Percentiles rank a stretch among this genome's conserved stretches.
phyloP scores from a whole-genome alignment of 2,888 invertebrate species.

The Oxyteleia sp. region DNA sequence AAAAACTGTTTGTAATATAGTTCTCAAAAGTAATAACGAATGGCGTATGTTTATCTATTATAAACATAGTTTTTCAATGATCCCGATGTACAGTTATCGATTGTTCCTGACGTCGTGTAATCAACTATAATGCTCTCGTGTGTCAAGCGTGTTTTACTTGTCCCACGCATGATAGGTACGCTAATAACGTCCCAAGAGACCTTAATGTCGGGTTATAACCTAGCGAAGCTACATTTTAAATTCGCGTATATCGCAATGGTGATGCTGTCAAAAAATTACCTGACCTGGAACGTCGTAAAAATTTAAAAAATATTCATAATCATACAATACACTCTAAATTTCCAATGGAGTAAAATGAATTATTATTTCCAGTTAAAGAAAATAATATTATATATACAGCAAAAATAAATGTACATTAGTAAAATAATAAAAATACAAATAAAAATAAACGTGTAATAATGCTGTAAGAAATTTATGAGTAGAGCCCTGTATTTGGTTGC shows the following conservation, averaged over 20 bases:
- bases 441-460: too few relatives aligned
- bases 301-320: slow-evolving; percentile 10
- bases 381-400: too few relatives aligned
- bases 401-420: too few relatives aligned
- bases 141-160: slow-evolving; percentile 83
- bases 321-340: too few relatives aligned
- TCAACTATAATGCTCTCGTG: slow-evolving; percentile 77
- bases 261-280: slow-evolving; percentile 38
- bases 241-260: slow-evolving; percentile 40
- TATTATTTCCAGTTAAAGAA: neutral
- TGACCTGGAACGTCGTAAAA: slow-evolving; percentile 17
- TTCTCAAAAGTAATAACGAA: neutral
- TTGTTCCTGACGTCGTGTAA: slow-evolving; percentile 73
- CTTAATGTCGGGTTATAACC: slow-evolving; percentile 79
- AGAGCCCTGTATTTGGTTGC: too few relatives aligned
- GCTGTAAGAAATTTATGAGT: too few relatives aligned
- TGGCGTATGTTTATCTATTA: slow-evolving; percentile 7
- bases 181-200: slow-evolving; percentile 86
- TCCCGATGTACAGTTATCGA: slow-evolving; percentile 59
- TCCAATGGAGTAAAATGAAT: slow-evolving; percentile 2
- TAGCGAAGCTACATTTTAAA: slow-evolving; percentile 63
- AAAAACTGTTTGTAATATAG: neutral
- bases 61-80: slow-evolving; percentile 19
- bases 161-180: slow-evolving; percentile 84
- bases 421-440: too few relatives aligned